phyloP scores from a whole-genome alignment of 2,888 invertebrate species.

The Mechanitis messenoides region DNA sequence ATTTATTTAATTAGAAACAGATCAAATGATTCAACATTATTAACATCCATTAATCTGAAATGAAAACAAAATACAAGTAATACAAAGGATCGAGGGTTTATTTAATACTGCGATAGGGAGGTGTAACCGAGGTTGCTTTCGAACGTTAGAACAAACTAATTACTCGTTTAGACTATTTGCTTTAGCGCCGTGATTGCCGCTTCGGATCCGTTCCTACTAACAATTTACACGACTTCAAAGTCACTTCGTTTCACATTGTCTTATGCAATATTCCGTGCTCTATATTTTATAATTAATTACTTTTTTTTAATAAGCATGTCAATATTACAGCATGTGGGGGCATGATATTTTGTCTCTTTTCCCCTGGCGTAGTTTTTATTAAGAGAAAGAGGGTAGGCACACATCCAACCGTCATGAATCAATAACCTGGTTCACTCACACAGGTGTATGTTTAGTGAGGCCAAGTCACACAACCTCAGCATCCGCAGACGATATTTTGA shows the following conservation, averaged over 20 bases:
- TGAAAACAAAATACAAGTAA: slow-evolving; percentile 1
- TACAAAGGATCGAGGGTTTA: slow-evolving; percentile 1
- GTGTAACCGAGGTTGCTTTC: slow-evolving; percentile 29
- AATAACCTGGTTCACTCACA: slow-evolving; percentile 69
- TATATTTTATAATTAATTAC: not conserved
- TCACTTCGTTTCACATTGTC: slow-evolving; percentile 1
- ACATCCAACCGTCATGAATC: slow-evolving; percentile 70
- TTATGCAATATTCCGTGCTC: not conserved
- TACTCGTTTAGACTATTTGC: slow-evolving; percentile 65
- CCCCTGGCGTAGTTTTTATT: slow-evolving; percentile 60
- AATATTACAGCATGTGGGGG: slow-evolving; percentile 23
- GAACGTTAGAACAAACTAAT: slow-evolving; percentile 65
- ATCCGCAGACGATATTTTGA: slow-evolving; percentile 69
- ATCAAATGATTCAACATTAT: slow-evolving; percentile 2
- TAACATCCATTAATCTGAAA: not conserved
- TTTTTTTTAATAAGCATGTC: slow-evolving; percentile 18
- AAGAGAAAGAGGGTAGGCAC: slow-evolving; percentile 68
- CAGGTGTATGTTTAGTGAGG: slow-evolving; percentile 43
- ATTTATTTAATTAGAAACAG: not conserved
- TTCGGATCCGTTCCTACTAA: slow-evolving; percentile 20
- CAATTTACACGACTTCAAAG: slow-evolving; percentile 9
- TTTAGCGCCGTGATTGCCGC: slow-evolving; percentile 57
- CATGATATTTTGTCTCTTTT: slow-evolving; percentile 47
- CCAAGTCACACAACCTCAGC: slow-evolving; percentile 52
- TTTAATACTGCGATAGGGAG: slow-evolving; percentile 11